Percentiles rank a stretch among this genome's conserved stretches.
phyloP scores from a whole-genome alignment of 2,888 invertebrate genomes.

The Lampropteryx suffumata region DNA sequence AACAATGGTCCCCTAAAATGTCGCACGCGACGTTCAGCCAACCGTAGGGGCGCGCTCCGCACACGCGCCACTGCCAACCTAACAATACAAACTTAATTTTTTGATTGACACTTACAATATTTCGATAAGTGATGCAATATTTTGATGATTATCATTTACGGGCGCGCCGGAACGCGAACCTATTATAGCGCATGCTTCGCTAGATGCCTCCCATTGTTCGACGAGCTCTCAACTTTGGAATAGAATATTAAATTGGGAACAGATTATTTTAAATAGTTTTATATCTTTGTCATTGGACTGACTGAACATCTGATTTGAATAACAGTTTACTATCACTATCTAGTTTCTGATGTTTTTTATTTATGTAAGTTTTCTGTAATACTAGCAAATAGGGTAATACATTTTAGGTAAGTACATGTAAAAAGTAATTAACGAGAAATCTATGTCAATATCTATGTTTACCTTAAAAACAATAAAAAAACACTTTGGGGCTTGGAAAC shows the following conservation, averaged over 20 bases:
- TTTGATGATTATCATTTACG: slow-evolving; percentile 78
- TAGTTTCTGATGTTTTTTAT: no score
- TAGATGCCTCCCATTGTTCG: slow-evolving; percentile 48
- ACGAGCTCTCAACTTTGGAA: slow-evolving; percentile 44
- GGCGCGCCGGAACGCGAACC: slow-evolving; percentile 43
- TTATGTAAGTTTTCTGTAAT: no score
- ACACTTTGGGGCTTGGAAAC: not conserved
- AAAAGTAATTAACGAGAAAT: no score
- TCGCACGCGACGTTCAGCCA: slow-evolving; percentile 59
- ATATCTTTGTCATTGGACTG: no score
- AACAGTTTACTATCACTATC: no score
- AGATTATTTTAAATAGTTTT: slow-evolving; percentile 2
- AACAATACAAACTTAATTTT: slow-evolving; percentile 80
- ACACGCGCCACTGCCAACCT: slow-evolving; percentile 63
- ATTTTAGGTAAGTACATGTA: no score
- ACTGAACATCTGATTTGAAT: no score
- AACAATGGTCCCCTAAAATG: slow-evolving; percentile 69
- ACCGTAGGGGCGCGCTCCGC: slow-evolving; percentile 46
- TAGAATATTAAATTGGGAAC: slow-evolving; percentile 19
- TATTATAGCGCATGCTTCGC: slow-evolving; percentile 66
- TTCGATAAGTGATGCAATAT: slow-evolving; percentile 83
- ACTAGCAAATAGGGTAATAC: no score
- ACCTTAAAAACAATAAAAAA: no score
- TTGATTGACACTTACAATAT: slow-evolving; percentile 84
- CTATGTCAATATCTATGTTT: no score